Evolutionary conservation across 2,113 vertebrate species (phyloP).

Genomic region (Odocoileus virginianus): DNA sequence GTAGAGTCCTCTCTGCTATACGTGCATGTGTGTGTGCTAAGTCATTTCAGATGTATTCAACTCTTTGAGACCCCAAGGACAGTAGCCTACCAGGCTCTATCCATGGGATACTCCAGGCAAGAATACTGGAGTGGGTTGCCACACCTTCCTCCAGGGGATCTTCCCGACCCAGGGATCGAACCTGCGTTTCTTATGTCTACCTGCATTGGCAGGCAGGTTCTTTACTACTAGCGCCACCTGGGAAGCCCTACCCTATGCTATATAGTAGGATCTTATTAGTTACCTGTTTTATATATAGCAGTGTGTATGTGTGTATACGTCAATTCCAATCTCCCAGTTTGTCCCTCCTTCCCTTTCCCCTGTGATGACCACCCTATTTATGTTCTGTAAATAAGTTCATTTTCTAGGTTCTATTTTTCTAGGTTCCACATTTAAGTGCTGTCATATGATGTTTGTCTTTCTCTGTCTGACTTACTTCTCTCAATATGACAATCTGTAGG

Average conservation of each 20-base stretch:
- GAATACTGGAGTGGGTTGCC: neutral
- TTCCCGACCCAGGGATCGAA: neutral
- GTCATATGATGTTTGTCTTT: neutral
- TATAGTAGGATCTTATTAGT: neutral
- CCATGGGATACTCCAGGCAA: neutral
- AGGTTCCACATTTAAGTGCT: neutral
- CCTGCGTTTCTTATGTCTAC: neutral
- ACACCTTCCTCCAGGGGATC: neutral
- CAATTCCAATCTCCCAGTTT: neutral
- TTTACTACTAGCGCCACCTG: neutral
- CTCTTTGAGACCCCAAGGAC: neutral
- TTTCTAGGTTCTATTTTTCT: neutral
- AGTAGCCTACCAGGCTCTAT: neutral
- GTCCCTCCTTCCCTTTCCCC: neutral
- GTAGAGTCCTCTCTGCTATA: neutral
- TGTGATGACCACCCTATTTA: neutral
- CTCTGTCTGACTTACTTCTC: neutral
- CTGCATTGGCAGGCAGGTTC: neutral
- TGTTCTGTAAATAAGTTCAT: neutral
- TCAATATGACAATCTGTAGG: neutral
- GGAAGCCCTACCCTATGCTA: neutral
- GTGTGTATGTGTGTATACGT: neutral
- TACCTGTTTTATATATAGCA: neutral
- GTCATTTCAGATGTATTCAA: neutral
- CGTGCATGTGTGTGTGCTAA: neutral